Percentiles rank a stretch among this genome's conserved stretches.
phyloP scores from a whole-genome alignment of 1,140 invertebrate genomes.

The Heliconius congener region DNA sequence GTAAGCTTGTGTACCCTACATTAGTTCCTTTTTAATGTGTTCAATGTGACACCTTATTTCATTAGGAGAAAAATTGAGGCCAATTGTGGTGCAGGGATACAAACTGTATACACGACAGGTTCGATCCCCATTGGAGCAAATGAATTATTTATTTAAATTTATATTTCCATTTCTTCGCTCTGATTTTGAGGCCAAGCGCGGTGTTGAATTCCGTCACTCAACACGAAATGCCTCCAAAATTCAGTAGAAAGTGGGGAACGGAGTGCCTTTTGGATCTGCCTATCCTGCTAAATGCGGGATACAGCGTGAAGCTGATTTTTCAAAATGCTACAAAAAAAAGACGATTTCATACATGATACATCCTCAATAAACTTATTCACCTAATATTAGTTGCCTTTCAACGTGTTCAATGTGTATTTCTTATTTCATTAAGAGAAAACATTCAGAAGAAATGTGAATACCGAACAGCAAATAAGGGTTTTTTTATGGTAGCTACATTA shows the following conservation, averaged over 20 bases:
- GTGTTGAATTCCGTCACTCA: no score
- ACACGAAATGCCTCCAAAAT: no score
- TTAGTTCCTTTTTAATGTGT: constrained; percentile 16
- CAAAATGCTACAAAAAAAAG: background rate
- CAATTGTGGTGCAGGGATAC: no score
- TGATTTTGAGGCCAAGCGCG: no score
- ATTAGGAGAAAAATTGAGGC: constrained; percentile 24
- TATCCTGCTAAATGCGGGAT: no score
- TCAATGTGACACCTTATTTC: constrained; percentile 63
- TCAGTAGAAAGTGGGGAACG: no score
- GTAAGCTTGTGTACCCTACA: constrained; percentile 16
- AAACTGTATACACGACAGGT: no score
- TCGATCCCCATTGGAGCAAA: no score
- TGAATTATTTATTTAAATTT: no score
- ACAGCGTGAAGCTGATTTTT: no score
- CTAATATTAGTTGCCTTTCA: constrained; percentile 27
- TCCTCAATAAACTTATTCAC: constrained; percentile 3
- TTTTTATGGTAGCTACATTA: constrained; percentile 75
- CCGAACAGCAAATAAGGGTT: constrained; percentile 70
- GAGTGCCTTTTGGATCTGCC: no score
- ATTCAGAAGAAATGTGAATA: constrained; percentile 57
- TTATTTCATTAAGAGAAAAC: constrained; percentile 55
- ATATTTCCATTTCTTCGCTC: no score
- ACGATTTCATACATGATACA: background rate
- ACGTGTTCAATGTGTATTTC: constrained; percentile 47